Percentiles rank a stretch among this genome's conserved stretches.
These are phyloP conservation scores for Bombus turneri DNA, from an alignment of 1,140 invertebrate genomes.

Conservation along the genomic window DNA sequence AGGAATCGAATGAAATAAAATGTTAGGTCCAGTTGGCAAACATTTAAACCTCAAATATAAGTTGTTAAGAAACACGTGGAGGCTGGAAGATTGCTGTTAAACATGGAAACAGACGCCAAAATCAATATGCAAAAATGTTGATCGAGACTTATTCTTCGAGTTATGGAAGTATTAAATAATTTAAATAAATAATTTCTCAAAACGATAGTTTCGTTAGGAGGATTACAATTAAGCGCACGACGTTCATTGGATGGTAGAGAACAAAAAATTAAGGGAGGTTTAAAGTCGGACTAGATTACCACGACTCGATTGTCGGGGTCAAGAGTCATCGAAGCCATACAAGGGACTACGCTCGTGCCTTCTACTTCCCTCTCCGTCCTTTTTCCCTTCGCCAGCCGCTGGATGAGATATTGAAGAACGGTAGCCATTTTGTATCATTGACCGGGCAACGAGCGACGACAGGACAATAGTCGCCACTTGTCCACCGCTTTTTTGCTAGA, in stretches of 20 bases:
- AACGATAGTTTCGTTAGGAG: neutral
- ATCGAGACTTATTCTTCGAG: too few relatives aligned
- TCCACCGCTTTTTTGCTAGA: conserved; percentile 52
- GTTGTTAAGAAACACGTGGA: too few relatives aligned
- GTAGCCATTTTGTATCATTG: conserved; percentile 64
- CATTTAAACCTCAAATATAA: too few relatives aligned
- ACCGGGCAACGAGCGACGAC: conserved; percentile 38
- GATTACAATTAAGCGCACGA: neutral
- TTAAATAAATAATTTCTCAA: neutral
- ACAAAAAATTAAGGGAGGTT: neutral
- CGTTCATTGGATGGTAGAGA: neutral
- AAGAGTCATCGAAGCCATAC: conserved; percentile 53
- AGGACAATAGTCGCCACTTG: conserved; percentile 63
- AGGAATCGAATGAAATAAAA: too few relatives aligned
- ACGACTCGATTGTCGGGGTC: conserved; percentile 57
- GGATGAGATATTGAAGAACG: conserved; percentile 62
- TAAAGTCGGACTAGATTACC: conserved; percentile 60
- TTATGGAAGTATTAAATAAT: too few relatives aligned
- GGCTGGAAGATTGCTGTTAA: too few relatives aligned
- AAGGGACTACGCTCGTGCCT: conserved; percentile 20
- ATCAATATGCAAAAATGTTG: too few relatives aligned
- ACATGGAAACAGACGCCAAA: too few relatives aligned
- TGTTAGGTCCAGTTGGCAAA: too few relatives aligned
- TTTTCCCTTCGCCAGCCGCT: neutral
- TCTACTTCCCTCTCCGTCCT: neutral